phyloP scores from a whole-genome alignment of 2,888 invertebrate genomes.

The Podotricha telesiphe region DNA sequence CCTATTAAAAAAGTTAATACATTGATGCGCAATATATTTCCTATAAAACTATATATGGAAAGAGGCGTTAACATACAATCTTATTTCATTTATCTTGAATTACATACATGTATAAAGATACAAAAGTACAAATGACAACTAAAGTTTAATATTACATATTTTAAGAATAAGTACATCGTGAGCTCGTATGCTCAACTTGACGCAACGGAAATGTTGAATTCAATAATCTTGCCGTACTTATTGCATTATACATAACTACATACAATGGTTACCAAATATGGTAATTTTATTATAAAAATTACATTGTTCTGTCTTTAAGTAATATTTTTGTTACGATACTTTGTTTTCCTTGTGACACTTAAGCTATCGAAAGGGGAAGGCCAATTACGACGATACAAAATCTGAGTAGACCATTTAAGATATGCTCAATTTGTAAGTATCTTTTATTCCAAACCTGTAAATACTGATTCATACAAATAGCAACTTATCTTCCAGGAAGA shows the following conservation, averaged over 20 bases:
- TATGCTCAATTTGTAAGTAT: background rate
- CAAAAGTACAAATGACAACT: background rate
- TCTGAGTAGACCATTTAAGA: constrained; percentile 3
- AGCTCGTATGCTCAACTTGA: background rate
- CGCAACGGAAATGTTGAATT: constrained; percentile 1
- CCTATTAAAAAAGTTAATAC: background rate
- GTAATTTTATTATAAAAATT: constrained; percentile 16
- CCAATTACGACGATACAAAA: constrained; percentile 21
- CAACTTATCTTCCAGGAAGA: constrained; percentile 33
- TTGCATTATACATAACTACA: background rate
- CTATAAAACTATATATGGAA: background rate
- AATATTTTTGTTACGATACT: background rate
- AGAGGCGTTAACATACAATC: background rate
- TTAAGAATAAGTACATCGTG: background rate
- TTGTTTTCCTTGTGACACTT: background rate
- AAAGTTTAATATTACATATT: background rate
- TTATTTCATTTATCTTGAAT: background rate
- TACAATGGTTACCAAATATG: constrained; percentile 41
- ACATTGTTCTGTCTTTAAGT: constrained; percentile 12
- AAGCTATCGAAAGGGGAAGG: constrained; percentile 38
- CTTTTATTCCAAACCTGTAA: constrained; percentile 12
- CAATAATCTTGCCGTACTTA: constrained; percentile 8
- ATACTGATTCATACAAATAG: constrained; percentile 24
- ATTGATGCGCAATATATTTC: background rate
- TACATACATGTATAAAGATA: background rate